Base-by-base conservation (phyloP, 2,113 vertebrate genomes). In the Pao palembangensis region DNA sequence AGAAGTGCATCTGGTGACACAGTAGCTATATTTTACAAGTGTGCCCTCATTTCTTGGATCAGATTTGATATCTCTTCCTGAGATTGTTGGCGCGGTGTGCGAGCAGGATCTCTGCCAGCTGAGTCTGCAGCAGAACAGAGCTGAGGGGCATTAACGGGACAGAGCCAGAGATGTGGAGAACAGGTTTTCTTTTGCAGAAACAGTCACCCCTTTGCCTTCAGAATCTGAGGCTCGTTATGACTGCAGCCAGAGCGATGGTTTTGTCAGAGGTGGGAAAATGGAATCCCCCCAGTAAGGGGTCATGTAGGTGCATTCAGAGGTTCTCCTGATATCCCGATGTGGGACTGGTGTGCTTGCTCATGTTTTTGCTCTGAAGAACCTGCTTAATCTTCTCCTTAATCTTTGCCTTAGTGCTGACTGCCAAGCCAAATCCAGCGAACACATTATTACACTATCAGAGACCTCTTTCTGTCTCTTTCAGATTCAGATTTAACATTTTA, bases 391-490 rank as follows among this genome's bases (percentile, higher is more conserved):
- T 53, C 12, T 60, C 28, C 51, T 69, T 65, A 1, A 66, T 43
- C 54, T 70, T 75, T 78, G 81, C 83, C 83, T 83, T 77, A 69
- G 83, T 87, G 83, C 75, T 71, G 70, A 84, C 79, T 84, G 81
- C 83, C 85, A 85, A 80, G 76, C 58, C 6, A 70, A 73, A 58
- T 67, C 64, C 59, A 58, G 59, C 17, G 18, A 72, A 72, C 51
- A 54, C 70, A 61, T 57, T 11, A 61, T 25, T 65, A 47, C 58
- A 52, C 16, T 0, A 52, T 63, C 34, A 20, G 51, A 15, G n/a
- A 17, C 61, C 52, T 49, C 60, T 51, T 57, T 64, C 17, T 19
- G 11, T 8, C 1, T 10, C 34, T 12, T 38, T 4, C 10, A 38
- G 34, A 38, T 38, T 3, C 34, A 38, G 34, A 38, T 38, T 38